Percentiles rank a stretch among this genome's conserved stretches.
These are phyloP conservation scores for Rhinoraja longicauda DNA, from an alignment of 2,797 vertebrate genomes.

Conservation along the genomic window DNA sequence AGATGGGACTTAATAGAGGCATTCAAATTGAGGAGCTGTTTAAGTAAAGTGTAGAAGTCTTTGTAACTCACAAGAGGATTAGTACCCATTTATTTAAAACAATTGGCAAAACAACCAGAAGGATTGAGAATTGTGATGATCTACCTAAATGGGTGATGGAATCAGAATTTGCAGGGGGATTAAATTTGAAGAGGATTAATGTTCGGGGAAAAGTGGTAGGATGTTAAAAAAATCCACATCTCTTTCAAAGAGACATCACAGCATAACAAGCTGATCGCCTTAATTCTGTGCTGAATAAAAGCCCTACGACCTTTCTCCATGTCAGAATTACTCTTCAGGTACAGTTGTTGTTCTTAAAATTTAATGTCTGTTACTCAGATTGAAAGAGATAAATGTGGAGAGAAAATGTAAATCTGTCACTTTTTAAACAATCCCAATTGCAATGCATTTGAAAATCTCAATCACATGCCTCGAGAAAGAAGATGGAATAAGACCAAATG, in stretches of 20 bases:
- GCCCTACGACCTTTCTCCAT: not conserved
- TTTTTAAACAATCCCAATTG: conserved; percentile 1
- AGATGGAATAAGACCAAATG: not conserved
- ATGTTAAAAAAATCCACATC: not conserved
- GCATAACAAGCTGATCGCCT: not conserved
- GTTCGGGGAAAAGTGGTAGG: not conserved
- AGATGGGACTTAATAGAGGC: no score
- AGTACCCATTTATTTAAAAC: not conserved
- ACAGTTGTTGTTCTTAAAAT: not conserved
- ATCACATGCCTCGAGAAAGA: not conserved
- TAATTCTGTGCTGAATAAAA: not conserved
- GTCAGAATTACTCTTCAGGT: not conserved
- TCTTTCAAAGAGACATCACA: not conserved
- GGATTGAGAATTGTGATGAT: not conserved
- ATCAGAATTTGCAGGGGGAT: not conserved
- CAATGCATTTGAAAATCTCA: not conserved
- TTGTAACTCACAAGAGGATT: not conserved
- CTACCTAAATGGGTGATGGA: not conserved
- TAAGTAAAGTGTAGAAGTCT: not conserved
- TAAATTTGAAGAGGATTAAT: not conserved
- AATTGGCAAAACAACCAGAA: no score
- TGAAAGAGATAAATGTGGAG: not conserved
- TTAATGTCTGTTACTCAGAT: not conserved
- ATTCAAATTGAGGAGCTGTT: not conserved
- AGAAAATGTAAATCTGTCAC: not conserved